Evolutionary conservation across 2,113 vertebrate species (phyloP).

Genomic region (Mobula hypostoma): DNA sequence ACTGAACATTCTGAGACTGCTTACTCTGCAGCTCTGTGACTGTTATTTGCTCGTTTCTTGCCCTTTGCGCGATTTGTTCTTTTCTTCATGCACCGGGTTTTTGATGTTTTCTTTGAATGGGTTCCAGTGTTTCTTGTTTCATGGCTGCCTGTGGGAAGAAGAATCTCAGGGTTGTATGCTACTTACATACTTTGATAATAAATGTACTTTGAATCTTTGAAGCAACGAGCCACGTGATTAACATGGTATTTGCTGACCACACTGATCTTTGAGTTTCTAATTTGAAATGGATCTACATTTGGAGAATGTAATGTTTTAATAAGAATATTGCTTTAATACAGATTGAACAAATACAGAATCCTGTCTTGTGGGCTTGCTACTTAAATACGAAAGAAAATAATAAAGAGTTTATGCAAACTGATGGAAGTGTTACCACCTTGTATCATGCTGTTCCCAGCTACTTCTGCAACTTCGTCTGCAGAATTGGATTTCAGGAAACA

Average conservation of each 20-base stretch:
- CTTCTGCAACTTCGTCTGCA: slow-evolving; percentile 62
- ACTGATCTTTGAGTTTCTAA: background rate
- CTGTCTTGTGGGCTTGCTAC: slow-evolving; percentile 54
- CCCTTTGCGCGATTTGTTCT: too few relatives aligned
- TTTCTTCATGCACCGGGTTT: too few relatives aligned
- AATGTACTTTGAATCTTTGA: background rate
- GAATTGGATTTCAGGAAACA: slow-evolving; percentile 68
- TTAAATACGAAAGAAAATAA: slow-evolving; percentile 51
- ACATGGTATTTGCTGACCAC: background rate
- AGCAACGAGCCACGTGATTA: background rate
- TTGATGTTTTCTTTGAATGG: too few relatives aligned
- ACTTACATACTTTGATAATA: too few relatives aligned
- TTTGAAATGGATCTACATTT: background rate
- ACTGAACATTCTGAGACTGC: too few relatives aligned
- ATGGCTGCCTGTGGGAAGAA: too few relatives aligned
- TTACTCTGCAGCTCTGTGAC: too few relatives aligned
- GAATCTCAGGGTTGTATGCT: too few relatives aligned
- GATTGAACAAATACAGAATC: slow-evolving; percentile 67
- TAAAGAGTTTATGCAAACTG: background rate
- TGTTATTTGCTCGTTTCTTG: too few relatives aligned
- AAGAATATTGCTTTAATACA: slow-evolving; percentile 43
- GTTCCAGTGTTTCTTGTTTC: too few relatives aligned
- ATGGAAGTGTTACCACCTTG: slow-evolving; percentile 43
- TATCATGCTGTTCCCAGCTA: slow-evolving; percentile 66
- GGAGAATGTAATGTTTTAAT: background rate